Evolutionary conservation across 2,888 invertebrate species (phyloP).

Genomic region (Cheilosia vulpina): DNA sequence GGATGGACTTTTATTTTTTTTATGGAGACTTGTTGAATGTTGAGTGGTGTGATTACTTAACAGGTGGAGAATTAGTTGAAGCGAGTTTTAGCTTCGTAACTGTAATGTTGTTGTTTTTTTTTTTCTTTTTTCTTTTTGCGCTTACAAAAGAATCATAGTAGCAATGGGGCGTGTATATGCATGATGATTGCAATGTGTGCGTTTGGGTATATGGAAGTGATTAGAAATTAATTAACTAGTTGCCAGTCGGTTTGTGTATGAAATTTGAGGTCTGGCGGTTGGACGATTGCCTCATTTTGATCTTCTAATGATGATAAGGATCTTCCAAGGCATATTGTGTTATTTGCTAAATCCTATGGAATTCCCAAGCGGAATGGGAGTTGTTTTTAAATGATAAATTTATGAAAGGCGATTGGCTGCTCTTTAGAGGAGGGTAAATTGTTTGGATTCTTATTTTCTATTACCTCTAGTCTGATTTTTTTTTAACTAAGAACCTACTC

Average conservation of each 20-base stretch:
- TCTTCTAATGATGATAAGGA: slow-evolving; percentile 48
- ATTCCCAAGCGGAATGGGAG: slow-evolving; percentile 9
- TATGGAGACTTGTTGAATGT: slow-evolving; percentile 48
- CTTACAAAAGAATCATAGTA: slow-evolving; percentile 54
- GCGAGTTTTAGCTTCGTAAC: slow-evolving; percentile 42
- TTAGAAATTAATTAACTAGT: slow-evolving; percentile 68
- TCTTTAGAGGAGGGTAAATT: neutral
- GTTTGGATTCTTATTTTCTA: too few relatives aligned
- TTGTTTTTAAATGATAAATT: slow-evolving; percentile 21
- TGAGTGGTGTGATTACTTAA: slow-evolving; percentile 66
- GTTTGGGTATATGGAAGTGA: slow-evolving; percentile 40
- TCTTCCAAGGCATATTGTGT: slow-evolving; percentile 45
- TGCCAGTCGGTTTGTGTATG: slow-evolving; percentile 42
- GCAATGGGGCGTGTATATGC: slow-evolving; percentile 40
- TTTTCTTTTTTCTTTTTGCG: neutral
- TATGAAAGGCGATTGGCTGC: neutral
- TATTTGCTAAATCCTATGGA: slow-evolving; percentile 12
- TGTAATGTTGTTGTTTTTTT: neutral
- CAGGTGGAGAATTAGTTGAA: slow-evolving; percentile 64
- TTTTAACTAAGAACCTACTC: too few relatives aligned
- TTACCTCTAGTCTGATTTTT: too few relatives aligned
- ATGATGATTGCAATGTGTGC: slow-evolving; percentile 11
- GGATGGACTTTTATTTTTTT: slow-evolving; percentile 20
- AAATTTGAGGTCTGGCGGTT: slow-evolving; percentile 12
- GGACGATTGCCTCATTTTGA: slow-evolving; percentile 4